Conservation (phyloP, 1,140 invertebrate species). For the Archivesica marissinica region DNA sequence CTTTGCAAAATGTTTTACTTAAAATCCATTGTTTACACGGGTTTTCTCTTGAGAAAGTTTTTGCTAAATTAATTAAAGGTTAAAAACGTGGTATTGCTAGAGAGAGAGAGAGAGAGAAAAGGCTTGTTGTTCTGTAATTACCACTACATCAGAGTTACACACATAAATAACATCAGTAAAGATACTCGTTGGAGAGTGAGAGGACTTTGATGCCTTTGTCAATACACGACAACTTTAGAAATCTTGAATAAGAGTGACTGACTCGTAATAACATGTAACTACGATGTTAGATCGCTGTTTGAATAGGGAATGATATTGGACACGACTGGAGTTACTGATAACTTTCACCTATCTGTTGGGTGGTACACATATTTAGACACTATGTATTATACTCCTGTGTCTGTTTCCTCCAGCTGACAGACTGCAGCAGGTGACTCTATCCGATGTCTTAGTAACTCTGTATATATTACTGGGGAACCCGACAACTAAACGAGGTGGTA, state of each 20-base stretch:
- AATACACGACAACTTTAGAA: neutral
- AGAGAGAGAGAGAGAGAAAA: neutral
- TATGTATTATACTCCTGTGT: too few species aligned
- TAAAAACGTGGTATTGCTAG: neutral
- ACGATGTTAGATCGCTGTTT: neutral
- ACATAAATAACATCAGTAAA: constrained; percentile 10
- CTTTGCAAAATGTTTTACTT: neutral
- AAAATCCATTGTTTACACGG: neutral
- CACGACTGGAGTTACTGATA: neutral
- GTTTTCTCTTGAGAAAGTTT: neutral
- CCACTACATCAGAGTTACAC: neutral
- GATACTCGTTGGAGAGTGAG: neutral
- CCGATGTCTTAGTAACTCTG: too few species aligned
- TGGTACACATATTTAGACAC: too few species aligned
- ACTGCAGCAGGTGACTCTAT: too few species aligned
- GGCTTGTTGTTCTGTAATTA: neutral
- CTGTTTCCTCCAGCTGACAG: too few species aligned
- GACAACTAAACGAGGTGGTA: too few species aligned
- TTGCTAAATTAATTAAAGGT: neutral
- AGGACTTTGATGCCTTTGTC: neutral
- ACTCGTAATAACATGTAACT: neutral
- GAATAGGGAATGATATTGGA: neutral
- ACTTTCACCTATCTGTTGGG: neutral
- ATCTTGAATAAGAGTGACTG: neutral
- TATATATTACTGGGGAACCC: too few species aligned